These are phyloP conservation scores for Remorina albescens DNA, from an alignment of 2,797 vertebrate species.

Conservation along the genomic window DNA sequence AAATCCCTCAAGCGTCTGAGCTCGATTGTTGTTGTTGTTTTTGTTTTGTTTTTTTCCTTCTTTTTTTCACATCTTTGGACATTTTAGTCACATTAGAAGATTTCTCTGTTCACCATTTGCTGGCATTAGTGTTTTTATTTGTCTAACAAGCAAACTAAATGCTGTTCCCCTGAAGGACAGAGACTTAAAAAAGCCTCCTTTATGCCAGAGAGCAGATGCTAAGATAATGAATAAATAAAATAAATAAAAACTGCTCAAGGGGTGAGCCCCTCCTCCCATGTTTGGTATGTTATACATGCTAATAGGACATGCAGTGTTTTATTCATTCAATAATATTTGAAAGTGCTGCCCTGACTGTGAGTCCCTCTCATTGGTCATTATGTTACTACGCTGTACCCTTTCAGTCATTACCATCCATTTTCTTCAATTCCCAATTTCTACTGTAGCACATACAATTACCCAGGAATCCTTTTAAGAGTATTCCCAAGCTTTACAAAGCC, in stretches of 20 bases:
- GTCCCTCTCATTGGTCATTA: slow-evolving; percentile 54
- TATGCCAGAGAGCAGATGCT: slow-evolving; percentile 26
- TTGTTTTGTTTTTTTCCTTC: slow-evolving; percentile 19
- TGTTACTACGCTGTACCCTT: slow-evolving; percentile 54
- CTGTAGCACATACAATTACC: slow-evolving; percentile 74
- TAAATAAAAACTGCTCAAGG: slow-evolving; percentile 42
- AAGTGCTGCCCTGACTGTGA: slow-evolving; percentile 44
- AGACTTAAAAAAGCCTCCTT: slow-evolving; percentile 24
- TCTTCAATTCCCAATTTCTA: slow-evolving; percentile 66
- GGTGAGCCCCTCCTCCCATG: not conserved
- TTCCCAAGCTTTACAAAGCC: slow-evolving; percentile 63
- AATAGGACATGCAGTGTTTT: slow-evolving; percentile 52
- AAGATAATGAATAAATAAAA: slow-evolving; percentile 50
- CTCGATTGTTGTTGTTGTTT: no score
- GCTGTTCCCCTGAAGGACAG: slow-evolving; percentile 31
- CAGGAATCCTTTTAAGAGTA: slow-evolving; percentile 78
- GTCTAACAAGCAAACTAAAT: slow-evolving; percentile 42
- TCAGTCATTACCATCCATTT: slow-evolving; percentile 72
- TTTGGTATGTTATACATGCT: slow-evolving; percentile 37
- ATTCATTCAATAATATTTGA: slow-evolving; percentile 53
- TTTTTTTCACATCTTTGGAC: slow-evolving; percentile 22
- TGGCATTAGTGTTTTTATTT: slow-evolving; percentile 37
- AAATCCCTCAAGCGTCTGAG: slow-evolving; percentile 30
- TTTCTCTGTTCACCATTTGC: slow-evolving; percentile 32
- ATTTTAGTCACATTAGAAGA: slow-evolving; percentile 33